A percentile compares a stretch with the other conserved stretches of the same genome.
phyloP scores from a whole-genome alignment of 2,113 vertebrate species.

The Mustelus asterias region DNA sequence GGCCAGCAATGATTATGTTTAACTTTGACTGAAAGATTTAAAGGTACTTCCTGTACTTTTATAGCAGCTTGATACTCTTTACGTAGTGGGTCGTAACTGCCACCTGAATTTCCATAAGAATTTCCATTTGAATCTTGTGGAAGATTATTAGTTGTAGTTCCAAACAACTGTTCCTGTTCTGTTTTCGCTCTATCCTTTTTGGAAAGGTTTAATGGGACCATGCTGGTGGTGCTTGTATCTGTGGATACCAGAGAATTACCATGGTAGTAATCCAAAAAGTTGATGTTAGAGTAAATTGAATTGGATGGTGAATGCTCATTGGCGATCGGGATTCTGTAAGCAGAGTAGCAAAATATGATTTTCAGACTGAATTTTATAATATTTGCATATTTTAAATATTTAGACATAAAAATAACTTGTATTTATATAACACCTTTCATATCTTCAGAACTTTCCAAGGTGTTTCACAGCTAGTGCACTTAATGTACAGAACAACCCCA shows the following conservation, averaged over 20 bases:
- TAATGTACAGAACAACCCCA: background rate
- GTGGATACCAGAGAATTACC: background rate
- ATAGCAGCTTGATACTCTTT: constrained; percentile 45
- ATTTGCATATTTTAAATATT: background rate
- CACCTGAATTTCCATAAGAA: background rate
- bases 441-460: background rate
- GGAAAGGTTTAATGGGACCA: constrained; percentile 83
- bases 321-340: background rate
- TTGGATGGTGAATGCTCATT: background rate
- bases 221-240: constrained; percentile 34
- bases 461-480: background rate
- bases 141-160: background rate
- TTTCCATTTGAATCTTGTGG: background rate
- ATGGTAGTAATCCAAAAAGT: constrained; percentile 7
- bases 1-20: constrained; percentile 48
- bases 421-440: background rate
- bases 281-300: background rate
- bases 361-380: background rate
- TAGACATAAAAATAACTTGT: background rate
- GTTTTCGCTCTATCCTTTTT: constrained; percentile 56
- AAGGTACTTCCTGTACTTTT: constrained; percentile 65
- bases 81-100: background rate
- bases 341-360: background rate
- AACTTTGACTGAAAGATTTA: constrained; percentile 81
- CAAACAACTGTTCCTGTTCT: background rate